Conservation (phyloP, 2,113 vertebrate species). For the Smithornis capensis region DNA sequence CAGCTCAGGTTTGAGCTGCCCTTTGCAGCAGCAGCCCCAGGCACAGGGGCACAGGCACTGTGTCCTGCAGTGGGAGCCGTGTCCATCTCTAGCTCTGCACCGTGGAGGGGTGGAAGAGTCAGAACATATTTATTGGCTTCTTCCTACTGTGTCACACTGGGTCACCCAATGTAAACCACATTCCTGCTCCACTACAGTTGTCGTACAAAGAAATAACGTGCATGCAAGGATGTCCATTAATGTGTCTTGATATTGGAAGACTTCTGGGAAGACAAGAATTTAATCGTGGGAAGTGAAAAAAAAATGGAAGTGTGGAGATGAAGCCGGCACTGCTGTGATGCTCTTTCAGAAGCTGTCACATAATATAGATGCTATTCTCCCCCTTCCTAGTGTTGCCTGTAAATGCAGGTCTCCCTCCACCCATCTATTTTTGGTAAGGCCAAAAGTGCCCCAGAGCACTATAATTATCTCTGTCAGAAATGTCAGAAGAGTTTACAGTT, state of each 20-base stretch:
- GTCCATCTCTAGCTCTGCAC: background rate
- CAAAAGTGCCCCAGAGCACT: slow-evolving; percentile 6
- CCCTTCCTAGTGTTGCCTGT: background rate
- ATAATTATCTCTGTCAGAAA: background rate
- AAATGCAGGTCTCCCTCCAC: background rate
- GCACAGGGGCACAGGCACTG: background rate
- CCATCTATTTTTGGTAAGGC: slow-evolving; percentile 45
- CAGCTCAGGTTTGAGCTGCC: background rate
- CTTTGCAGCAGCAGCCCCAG: background rate
- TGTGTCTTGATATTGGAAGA: accelerated
- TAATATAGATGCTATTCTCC: background rate
- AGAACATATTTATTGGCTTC: background rate
- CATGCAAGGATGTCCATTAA: background rate
- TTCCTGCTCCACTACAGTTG: background rate
- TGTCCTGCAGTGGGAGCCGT: background rate
- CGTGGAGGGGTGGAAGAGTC: background rate
- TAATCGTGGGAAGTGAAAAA: background rate
- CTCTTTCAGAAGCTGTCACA: background rate
- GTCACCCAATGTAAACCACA: background rate
- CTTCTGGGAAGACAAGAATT: background rate
- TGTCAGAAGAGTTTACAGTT: slow-evolving; percentile 8
- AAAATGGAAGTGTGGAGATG: background rate
- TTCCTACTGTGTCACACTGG: background rate
- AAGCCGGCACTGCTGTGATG: background rate
- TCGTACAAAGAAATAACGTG: background rate